These are phyloP conservation scores for Porites evermanni DNA, from an alignment of 92 coral and sea anemone species.

Conservation along the genomic window DNA sequence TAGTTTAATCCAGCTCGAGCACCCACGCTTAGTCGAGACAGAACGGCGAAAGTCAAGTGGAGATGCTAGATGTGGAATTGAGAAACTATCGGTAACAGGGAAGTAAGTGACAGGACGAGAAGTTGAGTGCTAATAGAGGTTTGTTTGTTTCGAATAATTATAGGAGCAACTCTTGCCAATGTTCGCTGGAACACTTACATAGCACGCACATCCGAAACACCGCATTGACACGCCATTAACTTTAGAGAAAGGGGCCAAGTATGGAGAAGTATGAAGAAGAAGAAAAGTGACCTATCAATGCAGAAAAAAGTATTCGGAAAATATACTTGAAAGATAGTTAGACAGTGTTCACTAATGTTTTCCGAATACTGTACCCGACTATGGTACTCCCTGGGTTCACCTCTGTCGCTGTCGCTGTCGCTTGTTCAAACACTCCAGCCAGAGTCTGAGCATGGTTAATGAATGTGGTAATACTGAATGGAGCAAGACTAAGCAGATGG, in stretches of 20 bases:
- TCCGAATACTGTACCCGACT: conserved; percentile 33
- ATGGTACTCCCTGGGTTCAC: conserved; percentile 25
- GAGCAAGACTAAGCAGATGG: conserved; percentile 12
- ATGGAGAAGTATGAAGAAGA: background rate
- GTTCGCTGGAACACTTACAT: too few relatives aligned
- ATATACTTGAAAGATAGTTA: background rate
- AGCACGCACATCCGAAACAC: too few relatives aligned
- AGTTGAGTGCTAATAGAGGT: too few relatives aligned
- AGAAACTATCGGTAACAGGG: too few relatives aligned
- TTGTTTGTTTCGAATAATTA: too few relatives aligned
- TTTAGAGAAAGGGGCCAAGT: conserved; percentile 27
- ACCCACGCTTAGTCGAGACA: too few relatives aligned
- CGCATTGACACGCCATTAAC: conserved; percentile 26
- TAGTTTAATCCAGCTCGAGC: too few relatives aligned
- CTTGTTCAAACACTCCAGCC: conserved; percentile 14
- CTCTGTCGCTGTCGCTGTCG: background rate
- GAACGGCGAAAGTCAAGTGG: too few relatives aligned
- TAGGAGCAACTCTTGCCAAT: too few relatives aligned
- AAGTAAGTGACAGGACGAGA: too few relatives aligned
- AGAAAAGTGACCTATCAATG: conserved; percentile 21
- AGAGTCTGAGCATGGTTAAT: conserved; percentile 20
- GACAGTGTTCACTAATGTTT: conserved; percentile 16
- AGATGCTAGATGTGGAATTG: too few relatives aligned
- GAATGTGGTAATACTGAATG: conserved; percentile 20
- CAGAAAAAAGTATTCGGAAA: conserved; percentile 18